These are phyloP conservation scores for Phrynosoma platyrhinos DNA, from an alignment of 2,113 vertebrate species.

Conservation along the genomic window DNA sequence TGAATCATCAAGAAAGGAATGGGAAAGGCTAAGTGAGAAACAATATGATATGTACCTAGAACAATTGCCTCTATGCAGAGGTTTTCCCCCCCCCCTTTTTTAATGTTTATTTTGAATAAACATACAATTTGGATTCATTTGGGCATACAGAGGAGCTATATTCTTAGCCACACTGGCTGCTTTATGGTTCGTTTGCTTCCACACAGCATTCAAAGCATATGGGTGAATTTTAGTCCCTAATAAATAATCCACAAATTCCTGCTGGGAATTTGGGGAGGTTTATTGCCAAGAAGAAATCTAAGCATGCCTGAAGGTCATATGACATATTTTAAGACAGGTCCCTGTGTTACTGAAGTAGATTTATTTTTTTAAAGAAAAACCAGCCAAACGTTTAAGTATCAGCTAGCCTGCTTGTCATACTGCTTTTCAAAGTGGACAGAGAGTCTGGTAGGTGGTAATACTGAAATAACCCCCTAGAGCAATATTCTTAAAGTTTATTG, in stretches of 20 bases:
- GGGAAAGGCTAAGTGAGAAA: constrained; percentile 16
- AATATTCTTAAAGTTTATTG: not conserved
- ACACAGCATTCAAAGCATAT: constrained; percentile 3
- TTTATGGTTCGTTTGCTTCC: constrained; percentile 38
- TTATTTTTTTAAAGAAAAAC: constrained; percentile 6
- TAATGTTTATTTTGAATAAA: constrained; percentile 27
- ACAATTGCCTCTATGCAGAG: not conserved
- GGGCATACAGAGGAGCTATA: constrained; percentile 19
- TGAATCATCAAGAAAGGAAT: not conserved
- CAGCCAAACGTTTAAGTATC: too few species aligned
- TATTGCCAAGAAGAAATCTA: not conserved
- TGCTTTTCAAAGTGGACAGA: not conserved
- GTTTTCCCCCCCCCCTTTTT: not conserved
- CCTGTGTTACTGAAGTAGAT: not conserved
- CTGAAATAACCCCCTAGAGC: not conserved
- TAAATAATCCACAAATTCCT: constrained; percentile 20
- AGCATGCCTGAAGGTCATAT: not conserved
- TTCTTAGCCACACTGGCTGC: constrained; percentile 14
- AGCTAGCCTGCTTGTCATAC: not conserved
- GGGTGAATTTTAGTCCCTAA: constrained; percentile 22
- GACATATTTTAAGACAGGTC: not conserved
- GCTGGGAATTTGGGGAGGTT: not conserved
- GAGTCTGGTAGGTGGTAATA: not conserved
- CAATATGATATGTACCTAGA: not conserved
- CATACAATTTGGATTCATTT: not conserved